These are phyloP conservation scores for Psittacula cyanocephala DNA, from an alignment of 2,113 vertebrate genomes.

Conservation along the genomic window DNA sequence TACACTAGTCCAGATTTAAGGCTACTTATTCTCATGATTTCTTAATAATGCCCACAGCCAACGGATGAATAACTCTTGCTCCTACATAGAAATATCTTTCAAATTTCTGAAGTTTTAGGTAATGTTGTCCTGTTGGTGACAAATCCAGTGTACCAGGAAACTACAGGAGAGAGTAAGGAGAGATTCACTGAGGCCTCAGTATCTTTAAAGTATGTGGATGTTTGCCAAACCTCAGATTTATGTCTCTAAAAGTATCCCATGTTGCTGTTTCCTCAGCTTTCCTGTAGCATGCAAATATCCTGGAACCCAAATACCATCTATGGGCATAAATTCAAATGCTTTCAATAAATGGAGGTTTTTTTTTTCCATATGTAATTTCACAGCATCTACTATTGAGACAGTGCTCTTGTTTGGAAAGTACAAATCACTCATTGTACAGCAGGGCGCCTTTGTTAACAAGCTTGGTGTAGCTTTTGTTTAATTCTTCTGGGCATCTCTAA, in stretches of 20 bases:
- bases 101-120: background rate
- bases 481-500: slow-evolving; percentile 50
- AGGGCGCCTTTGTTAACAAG: slow-evolving; percentile 44
- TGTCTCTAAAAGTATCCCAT: background rate
- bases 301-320: background rate
- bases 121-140: background rate
- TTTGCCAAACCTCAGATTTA: background rate
- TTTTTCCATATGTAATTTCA: slow-evolving; percentile 31
- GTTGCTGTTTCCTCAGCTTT: background rate
- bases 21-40: background rate
- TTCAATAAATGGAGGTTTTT: background rate
- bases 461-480: slow-evolving; percentile 59
- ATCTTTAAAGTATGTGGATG: background rate
- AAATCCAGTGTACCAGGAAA: background rate
- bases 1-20: background rate
- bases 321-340: background rate
- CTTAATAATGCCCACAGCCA: background rate
- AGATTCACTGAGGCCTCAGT: background rate
- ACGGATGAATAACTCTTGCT: background rate
- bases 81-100: background rate
- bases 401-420: slow-evolving; percentile 41
- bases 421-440: slow-evolving; percentile 48
- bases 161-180: background rate
- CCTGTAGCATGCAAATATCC: background rate
- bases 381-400: slow-evolving; percentile 31